These are phyloP conservation scores for Leptopilina drosophilae DNA, from an alignment of 2,888 invertebrate species.

Conservation along the genomic window DNA sequence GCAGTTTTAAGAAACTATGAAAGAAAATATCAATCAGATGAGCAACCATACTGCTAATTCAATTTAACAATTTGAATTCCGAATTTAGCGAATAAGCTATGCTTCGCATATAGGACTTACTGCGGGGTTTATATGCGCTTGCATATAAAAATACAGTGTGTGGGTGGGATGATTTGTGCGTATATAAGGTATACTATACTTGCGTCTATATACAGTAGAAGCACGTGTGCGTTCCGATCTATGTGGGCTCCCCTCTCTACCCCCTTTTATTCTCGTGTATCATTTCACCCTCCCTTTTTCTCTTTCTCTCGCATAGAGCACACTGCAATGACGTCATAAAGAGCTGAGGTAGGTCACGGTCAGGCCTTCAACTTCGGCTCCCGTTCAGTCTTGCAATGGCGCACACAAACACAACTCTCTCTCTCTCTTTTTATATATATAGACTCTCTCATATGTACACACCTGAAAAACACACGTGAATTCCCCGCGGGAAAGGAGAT, in stretches of 20 bases:
- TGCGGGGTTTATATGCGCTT: neutral
- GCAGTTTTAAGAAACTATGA: no score
- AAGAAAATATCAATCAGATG: no score
- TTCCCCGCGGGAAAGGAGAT: slow-evolving; percentile 39
- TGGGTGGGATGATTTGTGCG: slow-evolving; percentile 35
- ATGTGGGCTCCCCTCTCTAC: neutral
- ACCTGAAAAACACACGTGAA: slow-evolving; percentile 41
- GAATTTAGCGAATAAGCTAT: no score
- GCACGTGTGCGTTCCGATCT: slow-evolving; percentile 33
- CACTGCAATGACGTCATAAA: slow-evolving; percentile 54
- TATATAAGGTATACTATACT: neutral
- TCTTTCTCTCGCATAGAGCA: slow-evolving; percentile 47
- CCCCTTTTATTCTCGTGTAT: slow-evolving; percentile 4
- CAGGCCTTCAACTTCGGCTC: slow-evolving; percentile 58
- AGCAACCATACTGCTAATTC: no score
- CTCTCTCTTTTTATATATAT: slow-evolving; percentile 2
- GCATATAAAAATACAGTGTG: slow-evolving; percentile 12
- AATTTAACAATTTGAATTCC: no score
- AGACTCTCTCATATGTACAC: slow-evolving; percentile 26
- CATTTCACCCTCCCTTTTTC: slow-evolving; percentile 47
- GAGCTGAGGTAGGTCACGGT: slow-evolving; percentile 65
- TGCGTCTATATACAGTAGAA: neutral
- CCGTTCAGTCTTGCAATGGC: slow-evolving; percentile 36
- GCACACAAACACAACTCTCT: slow-evolving; percentile 4
- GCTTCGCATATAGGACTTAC: neutral